Percentiles rank a stretch among this genome's conserved stretches.
These are phyloP conservation scores for Telmatherina bonti DNA, from an alignment of 2,797 vertebrate species.

Conservation along the genomic window DNA sequence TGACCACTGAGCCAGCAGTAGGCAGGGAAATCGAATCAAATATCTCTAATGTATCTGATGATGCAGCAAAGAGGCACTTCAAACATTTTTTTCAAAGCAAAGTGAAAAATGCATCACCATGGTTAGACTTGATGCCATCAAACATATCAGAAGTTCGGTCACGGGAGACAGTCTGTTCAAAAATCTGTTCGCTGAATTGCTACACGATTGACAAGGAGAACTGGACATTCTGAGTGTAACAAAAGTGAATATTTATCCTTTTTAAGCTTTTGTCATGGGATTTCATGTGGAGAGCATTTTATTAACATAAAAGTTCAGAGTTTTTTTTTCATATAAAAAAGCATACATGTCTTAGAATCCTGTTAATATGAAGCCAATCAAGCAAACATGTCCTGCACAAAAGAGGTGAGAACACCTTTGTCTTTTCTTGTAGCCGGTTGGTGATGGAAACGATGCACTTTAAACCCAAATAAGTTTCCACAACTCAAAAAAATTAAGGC, in stretches of 20 bases:
- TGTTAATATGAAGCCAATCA: slow-evolving; percentile 1
- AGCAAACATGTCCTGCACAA: background rate
- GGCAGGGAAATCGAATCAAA: slow-evolving; percentile 35
- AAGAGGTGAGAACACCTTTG: background rate
- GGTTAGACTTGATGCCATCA: slow-evolving; percentile 43
- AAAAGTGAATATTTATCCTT: background rate
- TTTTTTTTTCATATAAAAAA: background rate
- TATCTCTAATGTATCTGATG: slow-evolving; percentile 47
- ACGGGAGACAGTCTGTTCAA: slow-evolving; percentile 11
- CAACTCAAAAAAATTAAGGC: too few relatives aligned
- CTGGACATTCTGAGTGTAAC: slow-evolving; percentile 6
- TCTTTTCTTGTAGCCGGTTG: too few relatives aligned
- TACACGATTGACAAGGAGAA: slow-evolving; percentile 13
- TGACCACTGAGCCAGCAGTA: slow-evolving; percentile 29
- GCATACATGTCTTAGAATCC: background rate
- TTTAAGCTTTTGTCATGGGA: too few relatives aligned
- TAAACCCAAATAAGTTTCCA: too few relatives aligned
- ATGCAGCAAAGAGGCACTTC: slow-evolving; percentile 41
- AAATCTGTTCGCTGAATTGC: slow-evolving; percentile 23
- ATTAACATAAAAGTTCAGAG: background rate
- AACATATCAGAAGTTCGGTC: slow-evolving; percentile 40
- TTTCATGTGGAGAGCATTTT: background rate
- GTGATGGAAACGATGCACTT: too few relatives aligned
- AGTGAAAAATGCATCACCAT: slow-evolving; percentile 45
- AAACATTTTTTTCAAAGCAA: slow-evolving; percentile 37